Base-by-base conservation (phyloP, 2,888 invertebrate species). In the Nasonovia ribisnigri region DNA sequence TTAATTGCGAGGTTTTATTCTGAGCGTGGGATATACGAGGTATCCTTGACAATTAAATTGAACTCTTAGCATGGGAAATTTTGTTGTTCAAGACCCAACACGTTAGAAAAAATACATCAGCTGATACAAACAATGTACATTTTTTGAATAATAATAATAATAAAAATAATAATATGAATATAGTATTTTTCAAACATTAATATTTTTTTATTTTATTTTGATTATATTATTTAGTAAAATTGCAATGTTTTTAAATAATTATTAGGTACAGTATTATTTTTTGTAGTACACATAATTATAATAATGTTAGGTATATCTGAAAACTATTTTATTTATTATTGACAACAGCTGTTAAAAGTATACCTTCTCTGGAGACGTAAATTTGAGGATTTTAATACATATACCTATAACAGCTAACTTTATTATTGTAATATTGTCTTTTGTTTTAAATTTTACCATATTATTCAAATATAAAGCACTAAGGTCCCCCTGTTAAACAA, bases 11-110 rank as follows among this genome's bases (percentile, higher is more conserved):
- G 60, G 57, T 93, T 84, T 93, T 84, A 29, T 92, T 90, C 29
- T n/a, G 26, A 42, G 93, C 93, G 93, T 93, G 93, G 90, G 93
- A 93, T 93, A 46, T 51, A 84, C 11, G 77, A 8, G 46, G 46
- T 86, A 87, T 89, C 86, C 60, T 90, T 86, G 93, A 93, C 93
- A 93, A 87, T 93, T 67, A 90, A 93, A 93, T 93, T 90, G 67
- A 90, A 86, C 51, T 46, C 29, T 42, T 57, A 84, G 84, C 93
- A 90, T 93, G 93, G 60, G 93, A 93, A 93, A 51, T 93, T 90
- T 90, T 87, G 20, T 67, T 90, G 26, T 90, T 46, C 46, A 77
- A 54, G 57, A 6, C n/a, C 46, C 46, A 26, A 89, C 36, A 84
- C 42, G 24, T 42, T 13, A 51, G 42, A 13, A 54, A 43, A 54